phyloP scores from a whole-genome alignment of 2,113 vertebrate genomes.

The Felis catus region F.catus_Fca126_mat1.0 CM031417.1:50097501-50098000 shows the following conservation, averaged over 20 bases:
- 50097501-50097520: background rate
- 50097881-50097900: slow-evolving; percentile 98
- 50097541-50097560: background rate
- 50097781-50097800: background rate
- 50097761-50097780: background rate
- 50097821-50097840: background rate
- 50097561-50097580: background rate
- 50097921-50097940: slow-evolving; percentile 97
- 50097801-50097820: background rate
- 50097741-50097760: background rate
- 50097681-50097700: background rate
- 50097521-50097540: background rate
- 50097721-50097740: background rate
- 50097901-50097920: slow-evolving; percentile 99
- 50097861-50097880: slow-evolving; percentile 37
- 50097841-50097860: background rate
- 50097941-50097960: slow-evolving; percentile 91
- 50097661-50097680: background rate
- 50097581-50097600: background rate
- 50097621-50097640: background rate
- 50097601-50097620: background rate
- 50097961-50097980: slow-evolving; percentile 94
- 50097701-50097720: background rate
- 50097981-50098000: slow-evolving; percentile 98
- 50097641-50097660: background rate